These are phyloP conservation scores for Cephus sareptanus DNA, from an alignment of 2,888 invertebrate genomes.

Conservation along the genomic window DNA sequence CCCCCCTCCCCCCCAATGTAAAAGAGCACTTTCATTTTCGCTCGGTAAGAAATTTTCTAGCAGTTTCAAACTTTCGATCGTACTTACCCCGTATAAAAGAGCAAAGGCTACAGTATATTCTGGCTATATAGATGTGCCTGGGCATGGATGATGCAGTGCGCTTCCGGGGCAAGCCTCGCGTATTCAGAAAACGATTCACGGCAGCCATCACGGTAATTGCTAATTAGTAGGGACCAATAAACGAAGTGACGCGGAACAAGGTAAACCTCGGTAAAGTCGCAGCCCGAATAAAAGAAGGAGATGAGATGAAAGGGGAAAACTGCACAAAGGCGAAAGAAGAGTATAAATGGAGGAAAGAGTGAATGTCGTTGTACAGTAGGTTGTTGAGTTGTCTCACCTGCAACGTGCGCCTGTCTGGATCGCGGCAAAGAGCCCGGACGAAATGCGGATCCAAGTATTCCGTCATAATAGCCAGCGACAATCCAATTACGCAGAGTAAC, in stretches of 20 bases:
- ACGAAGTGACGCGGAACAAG: neutral
- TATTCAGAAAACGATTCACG: neutral
- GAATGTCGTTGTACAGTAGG: neutral
- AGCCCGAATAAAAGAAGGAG: neutral
- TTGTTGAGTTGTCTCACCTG: slow-evolving; percentile 59
- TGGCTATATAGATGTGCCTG: neutral
- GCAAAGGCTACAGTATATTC: neutral
- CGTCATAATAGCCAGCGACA: slow-evolving; percentile 61
- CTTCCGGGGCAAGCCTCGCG: neutral
- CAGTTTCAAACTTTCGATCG: neutral
- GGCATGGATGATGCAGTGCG: neutral
- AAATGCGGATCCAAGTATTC: slow-evolving; percentile 69
- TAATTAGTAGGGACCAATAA: slow-evolving; percentile 25
- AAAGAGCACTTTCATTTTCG: neutral
- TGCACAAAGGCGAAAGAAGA: neutral
- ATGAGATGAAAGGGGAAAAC: neutral
- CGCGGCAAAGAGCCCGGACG: slow-evolving; percentile 69
- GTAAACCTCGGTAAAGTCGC: neutral
- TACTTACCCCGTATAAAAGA: neutral
- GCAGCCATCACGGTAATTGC: slow-evolving; percentile 23
- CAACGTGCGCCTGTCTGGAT: slow-evolving; percentile 68
- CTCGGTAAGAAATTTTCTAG: neutral
- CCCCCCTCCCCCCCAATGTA: too few species aligned
- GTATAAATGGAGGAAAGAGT: neutral
- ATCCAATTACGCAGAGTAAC: slow-evolving; percentile 2